phyloP scores from a whole-genome alignment of 2,797 vertebrate genomes.

The Naso thynnoides region DNA sequence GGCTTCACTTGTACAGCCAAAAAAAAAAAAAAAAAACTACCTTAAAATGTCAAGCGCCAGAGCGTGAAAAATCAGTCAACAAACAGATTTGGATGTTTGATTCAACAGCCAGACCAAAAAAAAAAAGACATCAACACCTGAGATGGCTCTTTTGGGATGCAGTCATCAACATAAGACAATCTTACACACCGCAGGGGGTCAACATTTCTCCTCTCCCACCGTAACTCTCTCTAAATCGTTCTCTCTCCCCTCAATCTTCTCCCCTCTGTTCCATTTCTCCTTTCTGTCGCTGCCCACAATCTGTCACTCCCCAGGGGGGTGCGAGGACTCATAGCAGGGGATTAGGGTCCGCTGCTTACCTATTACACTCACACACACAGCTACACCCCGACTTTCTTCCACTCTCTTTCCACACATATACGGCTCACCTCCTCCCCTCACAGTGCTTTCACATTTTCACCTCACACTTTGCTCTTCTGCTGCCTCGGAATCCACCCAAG shows the following conservation, averaged over 20 bases:
- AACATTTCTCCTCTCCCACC: conserved; percentile 42
- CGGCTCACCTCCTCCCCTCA: conserved; percentile 36
- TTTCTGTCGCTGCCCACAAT: conserved; percentile 66
- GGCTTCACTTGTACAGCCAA: conserved; percentile 17
- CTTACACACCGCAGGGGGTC: conserved; percentile 40
- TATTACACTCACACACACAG: conserved; percentile 31
- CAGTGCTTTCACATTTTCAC: conserved; percentile 44
- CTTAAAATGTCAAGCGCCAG: conserved; percentile 23
- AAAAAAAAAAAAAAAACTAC: background rate
- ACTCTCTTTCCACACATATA: conserved; percentile 15
- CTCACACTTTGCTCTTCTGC: conserved; percentile 23
- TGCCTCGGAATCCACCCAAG: conserved; percentile 40
- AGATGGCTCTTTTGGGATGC: conserved; percentile 46
- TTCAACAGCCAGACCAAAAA: conserved; percentile 14
- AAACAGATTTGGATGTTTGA: conserved; percentile 40
- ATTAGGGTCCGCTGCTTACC: conserved; percentile 54
- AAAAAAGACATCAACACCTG: conserved; percentile 50
- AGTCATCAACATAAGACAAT: conserved; percentile 71
- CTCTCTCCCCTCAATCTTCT: conserved; percentile 54
- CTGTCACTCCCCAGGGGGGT: conserved; percentile 62
- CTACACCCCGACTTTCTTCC: conserved; percentile 23
- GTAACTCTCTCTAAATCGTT: conserved; percentile 61
- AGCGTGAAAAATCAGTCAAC: conserved; percentile 14
- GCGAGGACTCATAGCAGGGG: conserved; percentile 54
- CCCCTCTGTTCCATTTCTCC: conserved; percentile 42